Evolutionary conservation across 1,140 invertebrate species (phyloP), one percentile per base, ranked within the genome.

Genomic region (Panagrolaimus sp.): DNA sequence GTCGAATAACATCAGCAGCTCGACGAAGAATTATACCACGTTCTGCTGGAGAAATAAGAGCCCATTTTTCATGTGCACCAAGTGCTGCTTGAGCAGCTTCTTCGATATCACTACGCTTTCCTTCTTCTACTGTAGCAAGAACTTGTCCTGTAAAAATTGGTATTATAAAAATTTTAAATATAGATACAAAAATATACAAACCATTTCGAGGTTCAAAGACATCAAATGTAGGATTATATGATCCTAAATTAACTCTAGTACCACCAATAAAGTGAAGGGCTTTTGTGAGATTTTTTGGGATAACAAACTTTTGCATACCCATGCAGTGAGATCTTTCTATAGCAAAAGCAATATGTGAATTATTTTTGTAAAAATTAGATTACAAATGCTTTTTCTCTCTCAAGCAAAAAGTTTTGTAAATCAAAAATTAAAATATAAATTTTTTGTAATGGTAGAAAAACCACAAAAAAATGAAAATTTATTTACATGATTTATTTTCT

Each of bases 61-160:
- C 71, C 76, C 76, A 78, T 16, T 66, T 9, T 9, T 63, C n/a
- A 47, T 78, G 77, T 13, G 77, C 76, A 2, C 16, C 45, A 25
- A 64, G 53, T 1, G 78, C 71, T 0, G 68, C 73, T 11, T 31
- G 20, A 11, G 63, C 66, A 8, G 73, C 67, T 51, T 78, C 51
- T 25, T 67, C 66, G 9, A 31, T 42, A 9, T 69, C 67, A 47
- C 42, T 48, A 4, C 25, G 23, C 25, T 44, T 64, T 9, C 76
- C 67, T 4, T 47, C 66, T 31, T 61, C 51, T 27, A 69, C 68
- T 47, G 57, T 63, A n/a, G 73, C 31, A 13, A 76, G 16, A 14
- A 53, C 16, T 69, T 72, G 61, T 13, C 72, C 74, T 75, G 48
- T 42, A 38, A n/a, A n/a, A 65, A 63, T 45, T 20, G 8, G 9